Conservation (phyloP, 2,113 vertebrate species). For the Benitochromis conjunctus region DNA sequence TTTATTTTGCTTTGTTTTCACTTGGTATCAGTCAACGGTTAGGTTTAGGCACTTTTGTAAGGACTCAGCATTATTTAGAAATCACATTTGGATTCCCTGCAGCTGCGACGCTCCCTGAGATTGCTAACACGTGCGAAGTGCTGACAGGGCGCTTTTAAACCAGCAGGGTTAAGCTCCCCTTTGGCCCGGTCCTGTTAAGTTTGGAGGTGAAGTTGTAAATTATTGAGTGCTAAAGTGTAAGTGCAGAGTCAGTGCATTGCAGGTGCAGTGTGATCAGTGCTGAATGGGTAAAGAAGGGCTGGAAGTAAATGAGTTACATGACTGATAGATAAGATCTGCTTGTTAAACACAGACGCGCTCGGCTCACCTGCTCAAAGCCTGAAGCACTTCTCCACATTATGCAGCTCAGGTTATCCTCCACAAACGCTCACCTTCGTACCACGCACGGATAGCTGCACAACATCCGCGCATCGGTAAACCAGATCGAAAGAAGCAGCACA, state of each 20-base stretch:
- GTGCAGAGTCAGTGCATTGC: conserved; percentile 25
- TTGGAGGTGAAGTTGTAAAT: conserved; percentile 35
- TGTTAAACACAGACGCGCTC: background rate
- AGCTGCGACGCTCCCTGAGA: background rate
- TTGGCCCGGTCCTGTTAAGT: conserved; percentile 12
- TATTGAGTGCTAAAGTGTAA: conserved; percentile 29
- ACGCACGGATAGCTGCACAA: background rate
- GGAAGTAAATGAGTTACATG: background rate
- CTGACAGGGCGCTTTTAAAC: background rate
- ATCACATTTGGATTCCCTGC: background rate
- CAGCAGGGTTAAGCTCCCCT: conserved; percentile 24
- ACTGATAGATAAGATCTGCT: background rate
- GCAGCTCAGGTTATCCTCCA: background rate
- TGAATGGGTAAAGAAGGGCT: background rate
- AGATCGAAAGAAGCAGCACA: background rate
- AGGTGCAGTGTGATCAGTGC: conserved; percentile 7
- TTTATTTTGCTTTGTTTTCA: background rate
- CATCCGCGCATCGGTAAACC: background rate
- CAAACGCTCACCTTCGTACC: background rate
- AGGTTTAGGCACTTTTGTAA: background rate
- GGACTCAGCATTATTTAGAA: background rate
- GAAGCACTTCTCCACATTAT: background rate
- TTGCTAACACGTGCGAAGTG: background rate
- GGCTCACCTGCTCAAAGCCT: background rate
- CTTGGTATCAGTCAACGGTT: background rate